phyloP scores from a whole-genome alignment of 2,113 vertebrate genomes.

The Shinisaurus crocodilurus region DNA sequence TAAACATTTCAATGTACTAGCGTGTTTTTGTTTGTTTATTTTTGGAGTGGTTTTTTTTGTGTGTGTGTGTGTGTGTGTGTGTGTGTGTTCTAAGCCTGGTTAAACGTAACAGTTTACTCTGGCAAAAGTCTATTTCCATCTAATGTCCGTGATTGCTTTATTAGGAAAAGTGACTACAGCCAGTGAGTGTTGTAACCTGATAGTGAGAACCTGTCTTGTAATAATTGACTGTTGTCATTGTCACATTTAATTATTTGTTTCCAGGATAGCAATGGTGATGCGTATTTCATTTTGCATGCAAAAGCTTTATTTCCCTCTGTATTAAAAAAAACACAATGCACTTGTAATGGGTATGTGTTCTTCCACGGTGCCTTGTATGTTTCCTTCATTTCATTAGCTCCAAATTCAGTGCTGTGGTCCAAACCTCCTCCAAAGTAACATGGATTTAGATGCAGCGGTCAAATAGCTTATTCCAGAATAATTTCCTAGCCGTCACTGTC shows the following conservation, averaged over 20 bases:
- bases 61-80: background rate
- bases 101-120: background rate
- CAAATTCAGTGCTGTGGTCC: background rate
- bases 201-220: background rate
- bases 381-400: background rate
- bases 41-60: background rate
- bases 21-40: background rate
- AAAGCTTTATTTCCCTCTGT: too few species aligned
- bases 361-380: background rate
- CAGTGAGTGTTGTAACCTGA: background rate
- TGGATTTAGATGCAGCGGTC: background rate
- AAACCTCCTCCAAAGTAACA: background rate
- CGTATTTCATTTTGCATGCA: background rate
- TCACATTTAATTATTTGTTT: background rate
- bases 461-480: background rate
- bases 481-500: background rate
- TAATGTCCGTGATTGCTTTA: constrained; percentile 15
- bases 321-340: background rate
- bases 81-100: background rate
- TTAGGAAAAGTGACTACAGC: constrained; percentile 5
- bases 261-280: background rate
- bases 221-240: too few species aligned
- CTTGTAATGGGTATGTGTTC: background rate
- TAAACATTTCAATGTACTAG: background rate
- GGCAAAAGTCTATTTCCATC: background rate